Evolutionary conservation across 2,888 invertebrate species (phyloP).

Genomic region (Drosophila tanythrix): DNA sequence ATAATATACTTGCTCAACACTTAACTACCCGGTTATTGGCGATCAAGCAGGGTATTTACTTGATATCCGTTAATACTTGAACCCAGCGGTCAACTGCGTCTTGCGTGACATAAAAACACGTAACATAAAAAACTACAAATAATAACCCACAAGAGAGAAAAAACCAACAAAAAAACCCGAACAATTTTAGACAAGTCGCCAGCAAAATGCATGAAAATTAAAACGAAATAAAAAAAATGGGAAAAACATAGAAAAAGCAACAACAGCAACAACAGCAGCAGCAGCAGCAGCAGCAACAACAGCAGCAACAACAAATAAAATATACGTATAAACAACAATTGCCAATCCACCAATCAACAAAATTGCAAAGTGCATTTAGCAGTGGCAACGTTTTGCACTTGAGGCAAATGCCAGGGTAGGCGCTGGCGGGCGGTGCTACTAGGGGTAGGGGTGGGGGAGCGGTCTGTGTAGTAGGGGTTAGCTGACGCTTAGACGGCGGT

Average conservation of each 20-base stretch:
- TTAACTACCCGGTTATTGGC: slow-evolving; percentile 3
- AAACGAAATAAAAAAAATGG: slow-evolving; percentile 42
- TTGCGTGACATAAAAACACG: slow-evolving; percentile 45
- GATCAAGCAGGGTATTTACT: slow-evolving; percentile 42
- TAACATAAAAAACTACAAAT: slow-evolving; percentile 32
- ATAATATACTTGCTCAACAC: not conserved
- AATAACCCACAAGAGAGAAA: slow-evolving; percentile 4
- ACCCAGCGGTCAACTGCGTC: slow-evolving; percentile 75
- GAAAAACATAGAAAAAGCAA: slow-evolving; percentile 12
- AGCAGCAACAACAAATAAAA: not conserved
- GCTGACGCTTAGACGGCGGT: slow-evolving; percentile 51
- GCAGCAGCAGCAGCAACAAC: slow-evolving; percentile 16
- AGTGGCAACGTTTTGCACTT: slow-evolving; percentile 78
- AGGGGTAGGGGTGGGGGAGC: not conserved
- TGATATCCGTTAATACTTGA: slow-evolving; percentile 79
- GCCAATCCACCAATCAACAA: slow-evolving; percentile 72
- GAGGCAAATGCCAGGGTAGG: slow-evolving; percentile 38
- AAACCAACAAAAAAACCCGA: slow-evolving; percentile 14
- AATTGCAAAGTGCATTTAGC: slow-evolving; percentile 79
- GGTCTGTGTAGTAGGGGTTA: slow-evolving; percentile 1
- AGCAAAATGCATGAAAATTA: slow-evolving; percentile 62
- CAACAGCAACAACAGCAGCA: slow-evolving; percentile 23
- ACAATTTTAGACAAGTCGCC: slow-evolving; percentile 67
- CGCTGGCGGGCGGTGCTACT: not conserved
- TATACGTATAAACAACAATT: slow-evolving; percentile 60